These are phyloP conservation scores for Cerastis rubricosa DNA, from an alignment of 2,888 invertebrate species.

Conservation along the genomic window DNA sequence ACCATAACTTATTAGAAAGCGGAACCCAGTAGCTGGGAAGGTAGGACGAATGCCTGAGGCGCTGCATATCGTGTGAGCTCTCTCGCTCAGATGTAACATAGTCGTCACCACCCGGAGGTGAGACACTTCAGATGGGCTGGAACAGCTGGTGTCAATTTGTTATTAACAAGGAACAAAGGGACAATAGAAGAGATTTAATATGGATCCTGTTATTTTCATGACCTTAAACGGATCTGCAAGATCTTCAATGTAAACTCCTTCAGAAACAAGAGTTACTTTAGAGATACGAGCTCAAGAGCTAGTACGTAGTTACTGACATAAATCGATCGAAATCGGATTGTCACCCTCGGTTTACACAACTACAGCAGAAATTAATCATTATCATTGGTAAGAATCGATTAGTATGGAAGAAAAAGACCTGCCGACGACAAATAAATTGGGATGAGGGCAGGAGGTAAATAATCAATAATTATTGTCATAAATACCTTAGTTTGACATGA, in stretches of 20 bases:
- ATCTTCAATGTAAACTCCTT: not conserved
- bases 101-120: not conserved
- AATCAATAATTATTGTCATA: not conserved
- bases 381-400: not conserved
- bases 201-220: not conserved
- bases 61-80: constrained; percentile 3
- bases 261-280: not conserved
- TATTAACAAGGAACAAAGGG: not conserved
- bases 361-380: not conserved
- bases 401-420: not conserved
- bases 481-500: not conserved
- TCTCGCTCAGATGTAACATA: constrained; percentile 13
- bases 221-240: not conserved
- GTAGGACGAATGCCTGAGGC: constrained; percentile 20
- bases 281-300: not conserved
- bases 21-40: constrained; percentile 7
- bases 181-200: not conserved
- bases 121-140: not conserved
- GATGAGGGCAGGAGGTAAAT: not conserved
- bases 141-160: not conserved
- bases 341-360: not conserved
- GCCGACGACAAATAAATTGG: not conserved
- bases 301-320: not conserved
- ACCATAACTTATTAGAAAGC: constrained; percentile 24
- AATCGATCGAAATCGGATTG: no score